Base-by-base conservation (phyloP, 2,797 vertebrate species). In the Adrianichthys oophorus region DNA sequence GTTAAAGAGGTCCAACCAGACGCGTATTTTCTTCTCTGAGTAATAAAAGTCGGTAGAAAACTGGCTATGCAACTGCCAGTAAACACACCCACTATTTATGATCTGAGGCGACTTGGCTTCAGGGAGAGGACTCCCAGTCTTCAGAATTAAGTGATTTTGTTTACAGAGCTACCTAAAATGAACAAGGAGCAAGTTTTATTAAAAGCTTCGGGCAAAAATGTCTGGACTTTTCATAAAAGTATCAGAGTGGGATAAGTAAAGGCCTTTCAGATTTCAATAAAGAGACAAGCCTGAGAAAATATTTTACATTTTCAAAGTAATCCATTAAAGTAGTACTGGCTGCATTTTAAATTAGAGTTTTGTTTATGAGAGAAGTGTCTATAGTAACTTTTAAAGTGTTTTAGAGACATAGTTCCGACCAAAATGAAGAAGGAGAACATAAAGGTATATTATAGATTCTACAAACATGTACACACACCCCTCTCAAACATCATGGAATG, bases 401-500 rank as follows among this genome's bases (percentile, higher is more conserved):
- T 37, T 56, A 10, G 41, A 4, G n/a, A 23, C 16, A 48, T 29
- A 62, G 50, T 52, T 52, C 12, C 23, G 62, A 41, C 44, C 41
- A 51, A 19, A 50, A 24, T 48, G 44, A 55, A 17, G 45, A 48
- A 12, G 29, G 43, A 59, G 45, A 49, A 40, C 15, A 40, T 17
- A n/a, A 64, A 19, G 72, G 59, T 29, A 51, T 65, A 73, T 70
- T 42, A 81, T 69, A 58, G 59, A 37, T 70, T 42, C 79, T 70
- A 56, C 65, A 52, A 74, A 72, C 24, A 56, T 1, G 44, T 24
- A 65, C 40, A 69, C 45, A 41, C 13, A 24, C 29, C 48, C 41
- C 51, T 48, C 41, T 71, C 41, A 42, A 21, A 45, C 4, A 6
- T 7, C 10, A 44, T 50, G 71, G 52, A 57, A 29, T 2, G 43